Evolutionary conservation across 2,888 invertebrate species (phyloP).

Genomic region (Scaptomyza polygonia): DNA sequence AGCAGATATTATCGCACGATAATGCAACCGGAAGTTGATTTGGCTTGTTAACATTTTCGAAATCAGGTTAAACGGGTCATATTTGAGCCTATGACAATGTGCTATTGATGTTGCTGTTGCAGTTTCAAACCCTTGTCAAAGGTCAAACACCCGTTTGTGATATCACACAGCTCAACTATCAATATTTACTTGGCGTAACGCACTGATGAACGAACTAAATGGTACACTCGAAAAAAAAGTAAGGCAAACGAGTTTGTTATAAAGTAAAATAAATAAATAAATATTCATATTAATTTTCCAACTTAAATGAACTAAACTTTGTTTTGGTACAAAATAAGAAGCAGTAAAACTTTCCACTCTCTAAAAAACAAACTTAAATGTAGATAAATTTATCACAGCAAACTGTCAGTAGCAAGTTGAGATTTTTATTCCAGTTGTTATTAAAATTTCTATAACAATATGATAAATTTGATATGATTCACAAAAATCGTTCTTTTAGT

Average conservation of each 20-base stretch:
- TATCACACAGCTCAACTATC: slow-evolving; percentile 18
- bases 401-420: not conserved
- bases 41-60: slow-evolving; percentile 9
- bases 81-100: slow-evolving; percentile 20
- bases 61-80: slow-evolving; percentile 68
- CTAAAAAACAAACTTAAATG: not conserved
- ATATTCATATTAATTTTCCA: not conserved
- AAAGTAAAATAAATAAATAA: not conserved
- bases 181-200: slow-evolving; percentile 44
- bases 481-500: too few relatives aligned
- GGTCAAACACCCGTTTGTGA: slow-evolving; percentile 40
- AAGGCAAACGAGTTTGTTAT: not conserved
- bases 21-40: slow-evolving; percentile 57
- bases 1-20: slow-evolving; percentile 50
- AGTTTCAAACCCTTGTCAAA: slow-evolving; percentile 27
- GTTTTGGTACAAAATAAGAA: too few relatives aligned
- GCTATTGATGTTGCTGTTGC: not conserved
- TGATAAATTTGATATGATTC: too few relatives aligned
- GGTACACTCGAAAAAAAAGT: not conserved
- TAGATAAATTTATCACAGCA: not conserved
- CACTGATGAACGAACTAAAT: slow-evolving; percentile 26
- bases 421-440: too few relatives aligned
- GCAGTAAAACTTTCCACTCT: too few relatives aligned
- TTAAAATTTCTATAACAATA: too few relatives aligned
- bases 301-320: too few relatives aligned